Evolutionary conservation across 2,797 vertebrate genomes (phyloP).

Genomic region (Muscicapa comitata): DNA sequence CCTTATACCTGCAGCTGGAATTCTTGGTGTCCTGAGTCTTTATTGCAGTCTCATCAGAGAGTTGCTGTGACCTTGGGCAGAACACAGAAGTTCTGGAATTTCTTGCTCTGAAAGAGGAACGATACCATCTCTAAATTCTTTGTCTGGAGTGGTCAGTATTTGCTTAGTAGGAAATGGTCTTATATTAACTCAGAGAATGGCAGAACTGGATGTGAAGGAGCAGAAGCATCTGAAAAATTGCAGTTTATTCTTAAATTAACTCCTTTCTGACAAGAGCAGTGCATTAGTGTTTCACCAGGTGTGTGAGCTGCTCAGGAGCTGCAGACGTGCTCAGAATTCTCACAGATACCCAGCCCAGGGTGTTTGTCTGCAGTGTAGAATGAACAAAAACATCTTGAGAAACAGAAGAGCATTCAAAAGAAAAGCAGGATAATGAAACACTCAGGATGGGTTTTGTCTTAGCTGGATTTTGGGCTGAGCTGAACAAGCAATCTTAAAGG

Average conservation of each 20-base stretch:
- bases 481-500: slow-evolving; percentile 81
- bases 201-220: background rate
- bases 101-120: background rate
- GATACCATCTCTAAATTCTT: background rate
- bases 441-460: slow-evolving; percentile 89
- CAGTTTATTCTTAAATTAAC: background rate
- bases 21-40: background rate
- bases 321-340: background rate
- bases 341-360: background rate
- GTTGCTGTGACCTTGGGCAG: slow-evolving; percentile 25
- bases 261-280: background rate
- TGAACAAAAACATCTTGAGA: background rate
- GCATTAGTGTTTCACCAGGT: background rate
- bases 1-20: slow-evolving; percentile 23
- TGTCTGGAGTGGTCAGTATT: background rate
- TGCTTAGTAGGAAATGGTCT: background rate
- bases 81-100: background rate
- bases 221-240: background rate
- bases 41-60: background rate
- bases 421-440: slow-evolving; percentile 78
- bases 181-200: slow-evolving; percentile 5
- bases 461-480: slow-evolving; percentile 87
- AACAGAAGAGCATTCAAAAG: slow-evolving; percentile 76
- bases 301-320: background rate
- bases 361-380: background rate